Evolutionary conservation across 2,797 vertebrate species (phyloP).

Genomic region (Fistularia commersonii): DNA sequence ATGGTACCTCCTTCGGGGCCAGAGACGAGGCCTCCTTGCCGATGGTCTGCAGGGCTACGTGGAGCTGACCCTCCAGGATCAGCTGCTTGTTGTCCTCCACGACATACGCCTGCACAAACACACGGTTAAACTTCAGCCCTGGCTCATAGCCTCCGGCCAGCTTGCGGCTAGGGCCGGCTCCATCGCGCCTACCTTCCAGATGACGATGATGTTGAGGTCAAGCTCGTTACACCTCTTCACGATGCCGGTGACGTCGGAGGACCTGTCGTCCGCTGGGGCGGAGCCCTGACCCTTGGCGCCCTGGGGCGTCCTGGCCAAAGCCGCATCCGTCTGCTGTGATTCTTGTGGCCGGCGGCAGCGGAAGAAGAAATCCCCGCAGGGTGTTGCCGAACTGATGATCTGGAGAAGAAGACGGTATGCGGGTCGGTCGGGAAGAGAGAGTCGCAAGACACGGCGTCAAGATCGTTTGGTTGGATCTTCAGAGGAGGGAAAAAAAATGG

Average conservation of each 20-base stretch:
- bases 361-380: constrained; percentile 96
- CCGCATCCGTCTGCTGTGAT: constrained; percentile 54
- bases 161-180: constrained; percentile 69
- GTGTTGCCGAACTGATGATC: constrained; percentile 94
- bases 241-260: constrained; percentile 62
- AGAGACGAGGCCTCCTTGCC: constrained; percentile 89
- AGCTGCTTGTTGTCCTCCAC: constrained; percentile 96
- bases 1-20: constrained; percentile 86
- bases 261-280: constrained; percentile 10
- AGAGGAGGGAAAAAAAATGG: neutral
- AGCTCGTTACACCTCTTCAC: constrained; percentile 87
- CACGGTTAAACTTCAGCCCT: constrained; percentile 73
- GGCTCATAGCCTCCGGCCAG: too few relatives aligned
- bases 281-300: constrained; percentile 42
- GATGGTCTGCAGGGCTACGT: constrained; percentile 84
- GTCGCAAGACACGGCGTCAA: neutral
- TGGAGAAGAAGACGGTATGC: constrained; percentile 46
- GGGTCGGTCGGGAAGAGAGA: neutral
- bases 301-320: constrained; percentile 29
- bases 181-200: constrained; percentile 93
- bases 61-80: constrained; percentile 95
- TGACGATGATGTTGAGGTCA: constrained; percentile 86
- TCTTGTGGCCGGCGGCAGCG: constrained; percentile 73
- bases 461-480: neutral
- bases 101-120: constrained; percentile 83